Evolutionary conservation across 2,888 invertebrate species (phyloP), one percentile per base, ranked within the genome.

Genomic region (Barypeithes pellucidus): DNA sequence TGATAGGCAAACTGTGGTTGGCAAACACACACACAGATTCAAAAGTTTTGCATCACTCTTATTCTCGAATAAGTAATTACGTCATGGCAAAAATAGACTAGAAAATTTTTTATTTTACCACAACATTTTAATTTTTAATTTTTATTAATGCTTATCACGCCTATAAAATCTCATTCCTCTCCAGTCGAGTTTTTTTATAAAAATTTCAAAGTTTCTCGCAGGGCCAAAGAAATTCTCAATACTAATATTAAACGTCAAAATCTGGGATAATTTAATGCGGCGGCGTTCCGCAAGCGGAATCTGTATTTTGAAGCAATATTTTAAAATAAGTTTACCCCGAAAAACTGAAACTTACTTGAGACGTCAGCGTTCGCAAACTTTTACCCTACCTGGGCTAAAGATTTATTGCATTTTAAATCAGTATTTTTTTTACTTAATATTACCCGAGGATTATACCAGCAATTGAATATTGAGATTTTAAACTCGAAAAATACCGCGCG

Each of bases 361-460:
- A 82, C 83, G 83, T 84, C 83, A 82, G 83, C 84, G 81, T 81
- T 81, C 63, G 79, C 80, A 79, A 81, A 84, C 81, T 79, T 83
- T 83, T 82, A 79, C 80, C 79, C 77, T 57, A 80, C 77, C 80
- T 80, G 79, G 72, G 79, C 81, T 79, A 80, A 83, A 83, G 84
- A 84, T 84, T 82, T 84, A 84, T 84, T 77, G 82, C 80, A 76
- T 81, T 83, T 81, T 81, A 81, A 83, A 81, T 80, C 81, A 77
- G 79, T 79, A 77, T 80, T 73, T 73, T 73, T 69, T 61, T 33
- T 57, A 57, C 12, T 57, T 36, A 57, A 33, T 57, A 57, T 50
- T 50, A 50, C 12, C 24, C 50, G 24, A 24, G n/a, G 22, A 22
- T 50, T 7, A 50, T 50, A 11, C n/a, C 24, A 22, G n/a, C n/a